A percentile compares a stretch with the other conserved stretches of the same genome.
Conservation (phyloP, 2,113 vertebrate species). For the Heteronetta atricapilla region DNA sequence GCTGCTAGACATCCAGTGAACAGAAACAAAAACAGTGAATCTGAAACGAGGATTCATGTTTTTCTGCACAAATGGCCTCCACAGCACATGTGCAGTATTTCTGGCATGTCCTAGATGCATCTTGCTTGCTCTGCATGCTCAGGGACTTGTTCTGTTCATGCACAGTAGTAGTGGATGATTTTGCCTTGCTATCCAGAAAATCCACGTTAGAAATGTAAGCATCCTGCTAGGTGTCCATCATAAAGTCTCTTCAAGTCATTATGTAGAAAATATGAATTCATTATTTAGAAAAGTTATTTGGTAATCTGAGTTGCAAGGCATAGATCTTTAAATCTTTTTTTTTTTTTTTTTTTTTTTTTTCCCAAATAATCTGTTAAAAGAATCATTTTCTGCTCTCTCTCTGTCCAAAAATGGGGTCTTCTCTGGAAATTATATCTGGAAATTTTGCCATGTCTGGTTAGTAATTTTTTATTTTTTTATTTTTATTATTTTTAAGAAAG, state of each 20-base stretch:
- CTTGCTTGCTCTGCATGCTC: not conserved
- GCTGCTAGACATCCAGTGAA: not conserved
- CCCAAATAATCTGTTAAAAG: not conserved
- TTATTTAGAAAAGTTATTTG: not conserved
- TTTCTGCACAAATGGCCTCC: fast-evolving
- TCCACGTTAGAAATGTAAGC: not conserved
- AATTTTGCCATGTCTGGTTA: not conserved
- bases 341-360: not conserved
- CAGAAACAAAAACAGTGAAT: not conserved
- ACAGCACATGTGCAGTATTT: not conserved
- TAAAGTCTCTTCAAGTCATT: not conserved
- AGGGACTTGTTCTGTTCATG: not conserved
- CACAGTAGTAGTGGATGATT: not conserved
- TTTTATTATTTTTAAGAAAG: not conserved
- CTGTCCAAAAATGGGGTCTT: fast-evolving
- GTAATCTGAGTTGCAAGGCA: not conserved
- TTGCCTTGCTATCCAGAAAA: not conserved
- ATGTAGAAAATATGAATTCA: not conserved
- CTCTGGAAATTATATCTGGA: not conserved
- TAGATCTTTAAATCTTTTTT: not conserved
- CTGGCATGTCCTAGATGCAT: not conserved
- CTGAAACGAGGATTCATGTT: not conserved
- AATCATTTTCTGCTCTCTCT: not conserved
- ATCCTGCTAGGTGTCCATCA: not conserved
- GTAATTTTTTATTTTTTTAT: not conserved